A percentile compares a stretch with the other conserved stretches of the same genome.
phyloP scores from a whole-genome alignment of 2,113 vertebrate genomes.

The Cyrtonyx montezumae region DNA sequence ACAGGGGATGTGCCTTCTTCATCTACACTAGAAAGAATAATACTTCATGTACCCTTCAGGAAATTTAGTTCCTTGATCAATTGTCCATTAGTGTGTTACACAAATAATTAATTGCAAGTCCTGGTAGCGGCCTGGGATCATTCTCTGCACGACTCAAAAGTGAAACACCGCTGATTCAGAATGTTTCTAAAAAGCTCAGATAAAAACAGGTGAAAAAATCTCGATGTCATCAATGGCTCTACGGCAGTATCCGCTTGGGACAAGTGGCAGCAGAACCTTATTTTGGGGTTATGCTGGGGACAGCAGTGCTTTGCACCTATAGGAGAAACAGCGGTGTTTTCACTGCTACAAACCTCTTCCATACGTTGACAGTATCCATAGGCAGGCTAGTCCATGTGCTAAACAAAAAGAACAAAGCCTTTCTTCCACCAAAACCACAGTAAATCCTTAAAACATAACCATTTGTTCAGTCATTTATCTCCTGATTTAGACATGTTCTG shows the following conservation, averaged over 20 bases:
- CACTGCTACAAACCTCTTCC: not conserved
- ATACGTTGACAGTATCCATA: not conserved
- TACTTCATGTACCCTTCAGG: not conserved
- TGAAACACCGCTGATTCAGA: not conserved
- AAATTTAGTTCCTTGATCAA: slow-evolving; percentile 2
- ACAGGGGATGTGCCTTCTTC: not conserved
- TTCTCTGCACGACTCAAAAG: not conserved
- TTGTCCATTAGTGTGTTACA: not conserved
- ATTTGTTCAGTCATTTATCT: not conserved
- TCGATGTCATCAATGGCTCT: not conserved
- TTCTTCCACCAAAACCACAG: not conserved
- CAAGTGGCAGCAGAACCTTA: too few relatives aligned
- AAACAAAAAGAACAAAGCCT: not conserved
- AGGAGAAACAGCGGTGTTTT: not conserved
- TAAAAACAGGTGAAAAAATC: not conserved
- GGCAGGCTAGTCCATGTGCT: not conserved
- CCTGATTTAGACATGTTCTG: not conserved
- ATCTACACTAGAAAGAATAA: not conserved
- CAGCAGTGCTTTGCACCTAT: not conserved
- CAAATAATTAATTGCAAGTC: slow-evolving; percentile 8
- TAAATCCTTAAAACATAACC: not conserved
- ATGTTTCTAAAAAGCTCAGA: not conserved
- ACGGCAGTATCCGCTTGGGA: not conserved
- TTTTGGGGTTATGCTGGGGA: too few relatives aligned
- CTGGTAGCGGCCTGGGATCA: not conserved